These are phyloP conservation scores for Tor tambroides DNA, from an alignment of 2,113 vertebrate genomes.

Conservation along the genomic window DNA sequence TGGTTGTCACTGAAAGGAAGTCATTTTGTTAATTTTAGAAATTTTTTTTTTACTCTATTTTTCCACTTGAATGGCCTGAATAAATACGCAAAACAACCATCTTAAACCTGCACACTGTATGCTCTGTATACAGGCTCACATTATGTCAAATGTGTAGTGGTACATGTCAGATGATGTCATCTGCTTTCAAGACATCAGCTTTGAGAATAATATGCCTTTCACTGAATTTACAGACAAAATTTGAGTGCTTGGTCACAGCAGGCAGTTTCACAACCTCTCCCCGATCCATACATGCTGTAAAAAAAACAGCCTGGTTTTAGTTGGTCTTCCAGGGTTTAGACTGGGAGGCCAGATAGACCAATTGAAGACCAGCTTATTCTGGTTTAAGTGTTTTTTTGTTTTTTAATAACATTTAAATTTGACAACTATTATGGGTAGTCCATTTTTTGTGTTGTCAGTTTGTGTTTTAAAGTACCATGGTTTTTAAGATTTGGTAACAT, in stretches of 20 bases:
- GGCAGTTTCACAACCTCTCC: background rate
- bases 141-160: constrained; percentile 22
- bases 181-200: constrained; percentile 5
- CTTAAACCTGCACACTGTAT: constrained; percentile 50
- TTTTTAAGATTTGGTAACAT: background rate
- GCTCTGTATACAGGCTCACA: constrained; percentile 26
- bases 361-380: background rate
- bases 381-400: too few species aligned
- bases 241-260: background rate
- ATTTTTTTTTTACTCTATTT: background rate
- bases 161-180: constrained; percentile 15
- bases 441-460: background rate
- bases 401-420: background rate
- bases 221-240: constrained; percentile 11
- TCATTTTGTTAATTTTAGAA: background rate
- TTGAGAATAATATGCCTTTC: constrained; percentile 2
- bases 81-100: constrained; percentile 19
- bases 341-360: background rate
- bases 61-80: background rate
- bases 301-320: background rate
- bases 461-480: background rate
- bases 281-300: background rate
- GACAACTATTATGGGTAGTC: background rate
- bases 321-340: background rate
- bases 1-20: constrained; percentile 22